phyloP scores from a whole-genome alignment of 1,140 invertebrate species.

The Trachelipus rathkii region DNA sequence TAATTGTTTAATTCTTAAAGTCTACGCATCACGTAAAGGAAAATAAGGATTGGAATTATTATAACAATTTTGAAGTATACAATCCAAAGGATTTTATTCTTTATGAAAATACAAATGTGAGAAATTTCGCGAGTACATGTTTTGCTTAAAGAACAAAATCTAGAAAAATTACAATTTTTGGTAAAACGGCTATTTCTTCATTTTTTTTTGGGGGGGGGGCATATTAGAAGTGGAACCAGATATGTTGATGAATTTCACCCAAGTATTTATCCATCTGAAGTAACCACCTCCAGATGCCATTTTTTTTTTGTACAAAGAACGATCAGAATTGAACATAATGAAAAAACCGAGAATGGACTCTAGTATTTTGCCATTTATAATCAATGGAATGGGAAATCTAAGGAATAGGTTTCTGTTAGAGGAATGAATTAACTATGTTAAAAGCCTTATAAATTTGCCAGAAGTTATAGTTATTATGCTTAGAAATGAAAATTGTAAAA shows the following conservation, averaged over 20 bases:
- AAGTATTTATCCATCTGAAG: background rate
- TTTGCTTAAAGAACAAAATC: background rate
- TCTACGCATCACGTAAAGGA: background rate
- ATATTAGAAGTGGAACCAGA: background rate
- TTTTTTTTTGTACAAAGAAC: background rate
- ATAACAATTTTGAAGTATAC: background rate
- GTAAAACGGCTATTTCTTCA: background rate
- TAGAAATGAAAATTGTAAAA: background rate
- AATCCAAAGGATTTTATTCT: background rate
- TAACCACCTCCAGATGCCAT: background rate
- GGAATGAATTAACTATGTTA: background rate
- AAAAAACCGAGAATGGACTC: background rate
- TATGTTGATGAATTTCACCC: background rate
- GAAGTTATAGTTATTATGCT: background rate
- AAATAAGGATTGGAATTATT: background rate
- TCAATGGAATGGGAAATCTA: background rate
- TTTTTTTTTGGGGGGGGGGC: background rate
- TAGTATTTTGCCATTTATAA: background rate
- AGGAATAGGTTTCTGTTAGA: background rate
- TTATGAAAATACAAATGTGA: no score
- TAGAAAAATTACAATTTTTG: background rate
- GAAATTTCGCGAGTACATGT: background rate
- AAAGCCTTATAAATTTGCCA: background rate
- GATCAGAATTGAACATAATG: background rate
- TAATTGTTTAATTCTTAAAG: background rate